These are phyloP conservation scores for Tetranychus piercei DNA, from an alignment of 2,888 invertebrate species.

Conservation along the genomic window DNA sequence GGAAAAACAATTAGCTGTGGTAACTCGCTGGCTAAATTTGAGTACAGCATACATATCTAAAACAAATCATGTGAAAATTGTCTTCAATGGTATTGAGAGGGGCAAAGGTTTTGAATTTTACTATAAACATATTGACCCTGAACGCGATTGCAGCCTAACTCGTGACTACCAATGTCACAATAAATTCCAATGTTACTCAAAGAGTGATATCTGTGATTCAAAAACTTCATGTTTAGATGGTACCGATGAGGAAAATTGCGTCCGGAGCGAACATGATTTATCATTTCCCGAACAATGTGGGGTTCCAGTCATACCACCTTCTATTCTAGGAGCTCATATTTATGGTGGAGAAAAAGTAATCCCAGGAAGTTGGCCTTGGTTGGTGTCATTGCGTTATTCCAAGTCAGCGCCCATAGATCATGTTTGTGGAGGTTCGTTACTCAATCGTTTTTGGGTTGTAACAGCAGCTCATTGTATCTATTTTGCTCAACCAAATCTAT, in stretches of 20 bases:
- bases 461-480: constrained; percentile 13
- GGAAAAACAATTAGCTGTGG: neutral
- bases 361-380: constrained; percentile 13
- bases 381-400: neutral
- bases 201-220: neutral
- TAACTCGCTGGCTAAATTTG: neutral
- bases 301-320: neutral
- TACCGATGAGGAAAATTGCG: constrained; percentile 16
- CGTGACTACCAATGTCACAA: neutral
- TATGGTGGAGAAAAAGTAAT: constrained; percentile 5
- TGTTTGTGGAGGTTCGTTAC: constrained; percentile 2
- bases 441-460: constrained; percentile 9
- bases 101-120: constrained; percentile 10
- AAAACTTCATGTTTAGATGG: constrained; percentile 3
- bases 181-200: neutral
- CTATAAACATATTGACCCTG: neutral
- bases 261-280: neutral
- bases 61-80: neutral
- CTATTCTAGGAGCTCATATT: neutral
- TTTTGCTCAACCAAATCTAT: neutral
- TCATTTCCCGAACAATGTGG: neutral
- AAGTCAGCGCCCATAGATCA: neutral
- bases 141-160: neutral
- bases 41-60: neutral
- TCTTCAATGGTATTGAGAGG: neutral